Base-by-base conservation (phyloP, 2,113 vertebrate species). In the Arothron firmamentum region DNA sequence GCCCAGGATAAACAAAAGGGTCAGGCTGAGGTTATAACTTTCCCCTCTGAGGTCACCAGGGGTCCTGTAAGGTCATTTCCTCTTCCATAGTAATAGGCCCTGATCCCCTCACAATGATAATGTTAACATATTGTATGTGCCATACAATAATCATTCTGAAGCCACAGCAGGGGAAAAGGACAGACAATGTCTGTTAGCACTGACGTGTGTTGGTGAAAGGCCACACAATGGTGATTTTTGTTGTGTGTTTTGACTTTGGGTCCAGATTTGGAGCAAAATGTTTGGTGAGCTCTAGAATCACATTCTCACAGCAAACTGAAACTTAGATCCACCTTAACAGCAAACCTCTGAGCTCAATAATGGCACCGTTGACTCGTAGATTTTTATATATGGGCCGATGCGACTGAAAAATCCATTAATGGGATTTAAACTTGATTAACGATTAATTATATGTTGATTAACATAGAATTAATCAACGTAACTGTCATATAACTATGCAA, bases 111-210 rank as follows among this genome's bases (percentile, higher is more conserved):
- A 78, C 82, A 80, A 83, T 88, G 86, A 87, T 76, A 77, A 77
- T 28, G 76, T 56, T 67, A 62, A 54, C 83, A 86, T 87, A 90
- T 90, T 91, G 90, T 91, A 85, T 79, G 76, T 73, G 56, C 87
- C 53, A 62, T 88, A 90, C 87, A 90, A 91, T 90, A 88, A 88
- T 89, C 84, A 88, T 89, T 89, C 86, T 88, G 83, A 79, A 88
- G 88, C 84, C 83, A 80, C 75, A 78, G 62, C 75, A 59, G 74
- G 77, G 67, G 87, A 87, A 83, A 88, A 67, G 85, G 66, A 59
- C 71, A 90, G 88, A 90, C 88, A 88, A 90, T 90, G 86, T 90
- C 85, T 80, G 78, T 90, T 87, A 85, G 79, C 82, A 21, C 84
- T 42, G 87, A 88, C 87, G 87, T 70, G 57, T 50, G 77, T 56